Evolutionary conservation across 2,797 vertebrate genomes (phyloP).

Genomic region (Lutjanus argentimaculatus): DNA sequence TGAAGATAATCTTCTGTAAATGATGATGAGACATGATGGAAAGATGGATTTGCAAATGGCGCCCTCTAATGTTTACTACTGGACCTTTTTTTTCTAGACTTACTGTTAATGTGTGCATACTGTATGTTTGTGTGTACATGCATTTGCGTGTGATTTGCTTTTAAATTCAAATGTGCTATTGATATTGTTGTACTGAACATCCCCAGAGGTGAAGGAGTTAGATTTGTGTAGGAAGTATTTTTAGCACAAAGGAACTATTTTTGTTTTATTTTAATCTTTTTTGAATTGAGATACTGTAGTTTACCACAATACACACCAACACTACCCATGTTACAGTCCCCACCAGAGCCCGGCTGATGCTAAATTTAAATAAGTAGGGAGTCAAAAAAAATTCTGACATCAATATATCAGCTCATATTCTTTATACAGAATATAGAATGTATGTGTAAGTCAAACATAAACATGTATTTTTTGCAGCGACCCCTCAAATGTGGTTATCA

Average conservation of each 20-base stretch:
- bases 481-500: no score
- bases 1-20: constrained; percentile 26
- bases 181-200: constrained; percentile 37
- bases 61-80: constrained; percentile 74
- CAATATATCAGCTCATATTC: no score
- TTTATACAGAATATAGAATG: no score
- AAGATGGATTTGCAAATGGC: constrained; percentile 53
- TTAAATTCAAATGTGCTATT: constrained; percentile 35
- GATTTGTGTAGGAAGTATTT: constrained; percentile 12
- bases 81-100: constrained; percentile 48
- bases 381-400: no score
- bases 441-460: no score
- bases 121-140: constrained; percentile 42
- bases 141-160: constrained; percentile 47
- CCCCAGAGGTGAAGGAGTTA: constrained; percentile 11
- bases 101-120: constrained; percentile 31
- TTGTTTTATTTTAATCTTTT: constrained; percentile 25
- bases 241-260: constrained; percentile 7
- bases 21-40: constrained; percentile 7
- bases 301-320: constrained; percentile 1
- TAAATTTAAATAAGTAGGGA: neutral
- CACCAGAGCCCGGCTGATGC: no score
- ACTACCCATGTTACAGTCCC: neutral
- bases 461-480: no score
- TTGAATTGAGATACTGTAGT: neutral